phyloP scores from a whole-genome alignment of 1,140 invertebrate genomes.

The Drosophila nasuta region DNA sequence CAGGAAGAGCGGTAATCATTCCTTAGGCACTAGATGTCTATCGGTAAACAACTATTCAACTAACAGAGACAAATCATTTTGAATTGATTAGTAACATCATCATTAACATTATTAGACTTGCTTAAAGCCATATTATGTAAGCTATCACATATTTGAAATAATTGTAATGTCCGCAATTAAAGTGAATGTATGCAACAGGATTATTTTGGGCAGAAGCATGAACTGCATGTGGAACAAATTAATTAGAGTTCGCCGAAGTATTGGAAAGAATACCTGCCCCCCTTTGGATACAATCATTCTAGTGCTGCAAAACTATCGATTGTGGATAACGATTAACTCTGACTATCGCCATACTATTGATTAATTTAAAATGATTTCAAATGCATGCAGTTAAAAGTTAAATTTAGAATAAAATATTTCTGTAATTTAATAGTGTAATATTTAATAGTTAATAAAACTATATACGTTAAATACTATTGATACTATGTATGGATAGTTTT shows the following conservation, averaged over 20 bases:
- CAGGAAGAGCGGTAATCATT: constrained; percentile 45
- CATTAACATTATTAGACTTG: constrained; percentile 22
- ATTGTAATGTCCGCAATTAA: constrained; percentile 13
- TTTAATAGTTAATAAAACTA: background rate
- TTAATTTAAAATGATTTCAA: background rate
- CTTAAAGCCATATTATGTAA: constrained; percentile 23
- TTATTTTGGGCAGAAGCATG: constrained; percentile 8
- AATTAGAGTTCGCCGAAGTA: constrained; percentile 9
- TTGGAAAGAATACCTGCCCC: background rate
- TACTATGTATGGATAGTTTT: background rate
- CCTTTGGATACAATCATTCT: background rate
- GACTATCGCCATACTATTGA: background rate
- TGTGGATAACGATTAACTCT: background rate
- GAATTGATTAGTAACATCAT: background rate
- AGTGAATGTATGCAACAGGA: constrained; percentile 1
- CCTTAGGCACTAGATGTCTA: constrained; percentile 49
- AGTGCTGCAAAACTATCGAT: constrained; percentile 5
- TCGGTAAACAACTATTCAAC: constrained; percentile 25
- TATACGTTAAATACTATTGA: background rate
- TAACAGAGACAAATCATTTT: constrained; percentile 13
- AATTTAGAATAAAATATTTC: background rate
- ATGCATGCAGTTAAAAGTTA: constrained; percentile 5
- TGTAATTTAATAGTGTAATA: background rate
- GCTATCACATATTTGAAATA: constrained; percentile 47
- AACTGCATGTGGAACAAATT: constrained; percentile 1